Conservation (phyloP, 2,888 invertebrate genomes). For the Hemithea aestivaria region DNA sequence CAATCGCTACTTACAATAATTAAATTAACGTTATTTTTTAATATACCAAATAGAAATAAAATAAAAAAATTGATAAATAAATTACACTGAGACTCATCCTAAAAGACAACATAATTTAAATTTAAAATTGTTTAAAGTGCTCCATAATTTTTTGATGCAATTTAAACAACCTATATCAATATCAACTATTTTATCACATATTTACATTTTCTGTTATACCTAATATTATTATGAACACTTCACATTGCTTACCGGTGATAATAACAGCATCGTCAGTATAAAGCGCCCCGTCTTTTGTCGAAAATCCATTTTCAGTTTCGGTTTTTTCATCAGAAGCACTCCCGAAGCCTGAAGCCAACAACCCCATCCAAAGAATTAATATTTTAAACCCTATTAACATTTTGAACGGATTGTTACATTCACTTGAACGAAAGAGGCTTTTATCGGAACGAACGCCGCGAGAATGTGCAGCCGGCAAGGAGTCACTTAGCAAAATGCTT, state of each 20-base stretch:
- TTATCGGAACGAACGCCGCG: constrained; percentile 43
- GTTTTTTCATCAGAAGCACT: constrained; percentile 45
- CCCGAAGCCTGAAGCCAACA: constrained; percentile 48
- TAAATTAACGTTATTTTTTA: too few species aligned
- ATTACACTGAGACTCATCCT: too few species aligned
- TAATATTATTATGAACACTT: too few species aligned
- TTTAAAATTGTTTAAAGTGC: too few species aligned
- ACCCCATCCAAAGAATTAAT: constrained; percentile 46
- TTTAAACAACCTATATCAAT: too few species aligned
- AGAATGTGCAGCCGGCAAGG: constrained; percentile 66
- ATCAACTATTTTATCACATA: too few species aligned
- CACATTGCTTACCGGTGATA: constrained; percentile 63
- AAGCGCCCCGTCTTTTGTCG: constrained; percentile 58
- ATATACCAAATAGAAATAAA: too few species aligned
- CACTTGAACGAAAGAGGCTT: constrained; percentile 31
- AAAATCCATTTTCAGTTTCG: constrained; percentile 49
- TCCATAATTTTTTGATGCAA: too few species aligned
- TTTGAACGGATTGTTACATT: constrained; percentile 40
- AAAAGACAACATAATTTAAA: too few species aligned
- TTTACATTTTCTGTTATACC: too few species aligned
- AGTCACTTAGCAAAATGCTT: constrained; percentile 74
- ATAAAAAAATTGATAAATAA: too few species aligned
- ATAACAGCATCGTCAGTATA: constrained; percentile 72
- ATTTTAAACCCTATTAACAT: constrained; percentile 51
- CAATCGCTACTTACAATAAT: too few species aligned